phyloP scores from a whole-genome alignment of 2,797 vertebrate species.

The Tamandua tetradactyla region DNA sequence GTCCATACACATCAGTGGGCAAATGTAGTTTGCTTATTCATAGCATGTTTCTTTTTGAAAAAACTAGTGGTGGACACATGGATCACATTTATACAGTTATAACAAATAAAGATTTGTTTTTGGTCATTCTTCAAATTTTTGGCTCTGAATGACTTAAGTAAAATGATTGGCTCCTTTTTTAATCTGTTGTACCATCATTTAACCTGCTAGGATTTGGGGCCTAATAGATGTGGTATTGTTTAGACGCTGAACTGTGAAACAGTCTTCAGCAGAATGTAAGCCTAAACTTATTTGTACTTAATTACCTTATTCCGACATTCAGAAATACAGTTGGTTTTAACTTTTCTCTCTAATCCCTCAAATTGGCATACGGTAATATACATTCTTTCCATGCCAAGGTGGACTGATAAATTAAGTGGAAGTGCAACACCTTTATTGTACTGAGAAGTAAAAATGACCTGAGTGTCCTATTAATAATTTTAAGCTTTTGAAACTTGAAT shows the following conservation, averaged over 20 bases:
- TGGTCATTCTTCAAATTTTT: constrained; percentile 83
- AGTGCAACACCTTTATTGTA: constrained; percentile 6
- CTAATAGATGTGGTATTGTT: background rate
- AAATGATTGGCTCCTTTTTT: constrained; percentile 61
- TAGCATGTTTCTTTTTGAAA: constrained; percentile 87
- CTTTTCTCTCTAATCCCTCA: background rate
- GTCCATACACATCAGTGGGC: constrained; percentile 82
- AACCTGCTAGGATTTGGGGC: constrained; percentile 35
- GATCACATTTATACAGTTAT: constrained; percentile 88
- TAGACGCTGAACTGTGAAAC: constrained; percentile 20
- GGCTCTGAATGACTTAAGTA: constrained; percentile 74
- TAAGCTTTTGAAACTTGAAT: constrained; percentile 63
- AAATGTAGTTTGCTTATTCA: constrained; percentile 86
- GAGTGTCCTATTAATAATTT: constrained; percentile 57
- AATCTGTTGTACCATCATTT: background rate
- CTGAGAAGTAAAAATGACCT: constrained; percentile 23
- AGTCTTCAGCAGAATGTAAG: constrained; percentile 32
- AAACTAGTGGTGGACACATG: constrained; percentile 86
- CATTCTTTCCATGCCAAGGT: background rate
- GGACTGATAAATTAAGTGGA: background rate
- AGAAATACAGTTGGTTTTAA: background rate
- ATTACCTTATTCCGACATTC: background rate
- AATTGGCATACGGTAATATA: constrained; percentile 24
- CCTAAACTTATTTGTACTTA: background rate
- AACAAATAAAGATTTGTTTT: constrained; percentile 90